Conservation (phyloP, 2,113 vertebrate species). For the Nothocercus julius region DNA sequence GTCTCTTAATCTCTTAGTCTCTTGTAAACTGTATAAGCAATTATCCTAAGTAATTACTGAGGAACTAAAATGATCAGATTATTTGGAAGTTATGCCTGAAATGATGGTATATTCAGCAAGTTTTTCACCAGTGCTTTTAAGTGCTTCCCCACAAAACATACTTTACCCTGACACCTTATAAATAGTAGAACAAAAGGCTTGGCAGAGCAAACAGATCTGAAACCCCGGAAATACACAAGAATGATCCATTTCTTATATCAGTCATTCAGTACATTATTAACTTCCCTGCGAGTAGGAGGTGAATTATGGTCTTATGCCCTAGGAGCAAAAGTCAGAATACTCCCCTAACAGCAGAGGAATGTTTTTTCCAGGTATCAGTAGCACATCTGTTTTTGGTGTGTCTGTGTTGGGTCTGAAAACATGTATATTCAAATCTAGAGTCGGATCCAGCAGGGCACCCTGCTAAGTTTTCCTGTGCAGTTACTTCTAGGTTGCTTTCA, state of each 20-base stretch:
- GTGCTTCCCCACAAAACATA: constrained; percentile 1
- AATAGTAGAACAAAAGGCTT: constrained; percentile 58
- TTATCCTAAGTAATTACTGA: background rate
- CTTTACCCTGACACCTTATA: constrained; percentile 29
- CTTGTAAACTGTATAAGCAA: background rate
- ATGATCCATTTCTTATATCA: constrained; percentile 4
- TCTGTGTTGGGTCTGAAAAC: background rate
- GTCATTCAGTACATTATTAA: constrained; percentile 39
- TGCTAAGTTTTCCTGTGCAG: background rate
- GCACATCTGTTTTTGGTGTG: background rate
- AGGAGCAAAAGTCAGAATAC: constrained; percentile 20
- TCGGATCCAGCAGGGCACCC: background rate
- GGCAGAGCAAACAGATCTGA: constrained; percentile 50
- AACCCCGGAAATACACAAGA: constrained; percentile 27
- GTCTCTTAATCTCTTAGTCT: background rate
- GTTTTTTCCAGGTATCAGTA: background rate
- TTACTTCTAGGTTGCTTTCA: background rate
- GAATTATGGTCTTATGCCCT: background rate
- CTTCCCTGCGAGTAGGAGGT: background rate
- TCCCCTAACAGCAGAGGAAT: background rate
- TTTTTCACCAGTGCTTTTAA: background rate
- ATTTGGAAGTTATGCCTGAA: background rate
- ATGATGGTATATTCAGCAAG: background rate
- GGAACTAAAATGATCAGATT: background rate
- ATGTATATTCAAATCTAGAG: background rate